These are phyloP conservation scores for Caenorhabditis parvicauda DNA, from an alignment of 2,888 invertebrate species.

Conservation along the genomic window DNA sequence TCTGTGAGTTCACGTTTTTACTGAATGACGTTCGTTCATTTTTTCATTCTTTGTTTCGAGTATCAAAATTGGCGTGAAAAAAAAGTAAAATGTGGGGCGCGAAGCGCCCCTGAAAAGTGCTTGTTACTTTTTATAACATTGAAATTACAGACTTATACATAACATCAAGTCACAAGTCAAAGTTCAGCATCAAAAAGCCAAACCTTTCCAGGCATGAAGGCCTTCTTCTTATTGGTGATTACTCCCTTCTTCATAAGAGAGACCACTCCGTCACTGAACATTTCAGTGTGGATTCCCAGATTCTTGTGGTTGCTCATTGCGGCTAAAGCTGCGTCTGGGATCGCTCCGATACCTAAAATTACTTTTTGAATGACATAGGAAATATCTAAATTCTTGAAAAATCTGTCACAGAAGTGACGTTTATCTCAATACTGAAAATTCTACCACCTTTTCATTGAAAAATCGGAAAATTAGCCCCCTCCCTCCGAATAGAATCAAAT, in stretches of 20 bases:
- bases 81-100: too few species aligned
- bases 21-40: too few species aligned
- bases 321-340: constrained; percentile 86
- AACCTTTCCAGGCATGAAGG: constrained; percentile 36
- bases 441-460: neutral
- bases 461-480: neutral
- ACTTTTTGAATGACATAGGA: neutral
- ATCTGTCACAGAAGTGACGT: too few species aligned
- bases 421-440: neutral
- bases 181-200: neutral
- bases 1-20: too few species aligned
- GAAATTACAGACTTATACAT: too few species aligned
- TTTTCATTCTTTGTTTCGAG: too few species aligned
- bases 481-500: too few species aligned
- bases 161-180: neutral
- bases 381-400: neutral
- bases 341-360: constrained; percentile 79
- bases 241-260: constrained; percentile 81
- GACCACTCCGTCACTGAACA: constrained; percentile 90
- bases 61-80: too few species aligned
- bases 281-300: constrained; percentile 91
- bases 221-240: constrained; percentile 83
- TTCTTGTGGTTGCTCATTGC: constrained; percentile 82
- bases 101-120: too few species aligned
- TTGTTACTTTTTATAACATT: too few species aligned